These are phyloP conservation scores for Eriocheir sinensis DNA, from an alignment of 1,140 invertebrate genomes.

Conservation along the genomic window DNA sequence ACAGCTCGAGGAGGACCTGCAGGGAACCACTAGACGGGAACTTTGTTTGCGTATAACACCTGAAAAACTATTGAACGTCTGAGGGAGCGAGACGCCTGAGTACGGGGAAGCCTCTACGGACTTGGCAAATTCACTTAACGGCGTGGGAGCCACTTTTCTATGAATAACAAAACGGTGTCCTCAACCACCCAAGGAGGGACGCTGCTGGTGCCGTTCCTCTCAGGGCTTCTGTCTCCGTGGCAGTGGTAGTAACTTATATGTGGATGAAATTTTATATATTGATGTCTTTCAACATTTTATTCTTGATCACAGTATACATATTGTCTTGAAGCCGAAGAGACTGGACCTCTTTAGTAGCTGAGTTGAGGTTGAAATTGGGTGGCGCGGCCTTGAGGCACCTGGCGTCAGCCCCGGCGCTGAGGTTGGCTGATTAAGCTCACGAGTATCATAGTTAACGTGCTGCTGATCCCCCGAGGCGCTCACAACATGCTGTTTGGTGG, in stretches of 20 bases:
- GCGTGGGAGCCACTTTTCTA: conserved; percentile 1
- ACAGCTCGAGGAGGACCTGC: background rate
- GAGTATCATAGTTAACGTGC: background rate
- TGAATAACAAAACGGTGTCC: conserved; percentile 3
- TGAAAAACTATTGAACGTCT: background rate
- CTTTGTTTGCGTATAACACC: background rate
- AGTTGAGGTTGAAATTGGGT: no score
- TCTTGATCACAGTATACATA: no score
- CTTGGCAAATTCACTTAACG: conserved; percentile 16
- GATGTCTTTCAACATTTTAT: no score
- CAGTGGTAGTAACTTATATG: no score
- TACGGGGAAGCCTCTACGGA: background rate
- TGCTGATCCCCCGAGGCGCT: background rate
- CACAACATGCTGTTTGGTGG: background rate
- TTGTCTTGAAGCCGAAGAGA: no score
- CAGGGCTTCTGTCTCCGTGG: no score
- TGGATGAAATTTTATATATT: no score
- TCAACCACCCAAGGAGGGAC: background rate
- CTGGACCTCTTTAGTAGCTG: no score
- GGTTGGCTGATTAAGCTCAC: background rate
- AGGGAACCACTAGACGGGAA: background rate
- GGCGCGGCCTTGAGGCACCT: background rate
- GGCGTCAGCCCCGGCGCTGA: background rate
- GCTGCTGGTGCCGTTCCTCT: no score
- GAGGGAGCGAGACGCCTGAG: background rate